These are phyloP conservation scores for Capromys pilorides DNA, from an alignment of 2,797 vertebrate species.

Conservation along the genomic window DNA sequence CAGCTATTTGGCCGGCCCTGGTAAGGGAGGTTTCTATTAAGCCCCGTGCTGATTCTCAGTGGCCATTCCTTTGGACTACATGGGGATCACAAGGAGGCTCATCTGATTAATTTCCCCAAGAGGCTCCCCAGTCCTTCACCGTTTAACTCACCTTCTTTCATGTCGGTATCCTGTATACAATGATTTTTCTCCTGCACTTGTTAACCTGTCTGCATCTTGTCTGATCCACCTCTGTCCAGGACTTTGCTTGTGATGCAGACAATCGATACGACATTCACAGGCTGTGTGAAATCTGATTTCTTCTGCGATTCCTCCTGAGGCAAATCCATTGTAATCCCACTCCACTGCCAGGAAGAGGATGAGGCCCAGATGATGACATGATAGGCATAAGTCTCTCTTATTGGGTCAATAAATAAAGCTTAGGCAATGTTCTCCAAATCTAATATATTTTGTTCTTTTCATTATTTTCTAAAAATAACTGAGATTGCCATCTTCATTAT, in stretches of 20 bases:
- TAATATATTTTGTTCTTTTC: background rate
- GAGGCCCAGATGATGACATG: background rate
- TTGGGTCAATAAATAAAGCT: background rate
- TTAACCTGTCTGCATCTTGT: background rate
- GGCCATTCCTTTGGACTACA: background rate
- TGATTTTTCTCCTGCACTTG: background rate
- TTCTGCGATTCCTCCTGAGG: background rate
- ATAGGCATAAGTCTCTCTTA: background rate
- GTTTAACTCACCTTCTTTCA: background rate
- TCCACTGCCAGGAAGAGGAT: background rate
- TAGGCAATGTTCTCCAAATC: background rate
- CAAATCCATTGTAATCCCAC: background rate
- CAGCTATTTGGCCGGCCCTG: too few relatives aligned
- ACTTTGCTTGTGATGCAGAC: background rate
- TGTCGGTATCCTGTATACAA: background rate
- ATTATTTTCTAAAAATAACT: constrained; percentile 53
- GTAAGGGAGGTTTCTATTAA: background rate
- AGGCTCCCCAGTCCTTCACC: background rate
- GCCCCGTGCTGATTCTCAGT: background rate
- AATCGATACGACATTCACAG: background rate
- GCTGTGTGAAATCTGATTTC: background rate
- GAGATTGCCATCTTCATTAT: constrained; percentile 20
- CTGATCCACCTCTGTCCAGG: background rate
- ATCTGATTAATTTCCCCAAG: background rate
- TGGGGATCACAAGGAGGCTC: background rate